Evolutionary conservation across 2,888 invertebrate genomes (phyloP), one percentile per base, ranked within the genome.

Genomic region (Spicauda simplicius): DNA sequence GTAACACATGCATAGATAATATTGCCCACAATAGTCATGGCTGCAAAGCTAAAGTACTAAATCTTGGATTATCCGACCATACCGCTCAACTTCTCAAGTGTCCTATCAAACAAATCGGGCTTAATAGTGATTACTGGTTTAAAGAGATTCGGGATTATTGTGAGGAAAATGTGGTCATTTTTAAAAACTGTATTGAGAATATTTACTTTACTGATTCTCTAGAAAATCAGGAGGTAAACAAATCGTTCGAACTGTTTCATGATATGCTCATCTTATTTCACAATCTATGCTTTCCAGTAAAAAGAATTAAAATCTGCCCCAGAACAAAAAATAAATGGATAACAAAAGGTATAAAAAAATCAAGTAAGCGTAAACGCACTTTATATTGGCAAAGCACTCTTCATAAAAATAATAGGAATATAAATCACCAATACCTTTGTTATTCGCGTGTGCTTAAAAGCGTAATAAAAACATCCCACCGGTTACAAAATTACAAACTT

Each of bases 201-300:
- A 25, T 65, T 7, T 41, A 45, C 16, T 67, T 67, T 57, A 16
- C 11, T 1, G 57, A 67, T 61, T 56, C 61, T 5, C 61, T 33
- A 33, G 19, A 50, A 19, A 25, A 30, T 5, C 12, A 41, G 14
- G 41, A 61, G 18, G 45, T 59, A 10, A 67, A 67, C 57, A 25
- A 37, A 4, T 48, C 67, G 5, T 66, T 45, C 54, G 33, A 60
- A 30, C 3, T 54, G 16, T 66, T 66, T 33, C 25, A 25, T 48
- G 48, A 61, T 25, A 55, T 14, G n/a, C 45, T 67, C 18, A 4
- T 1, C 4, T 16, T 67, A 12, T 56, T 56, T 57, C 57, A 61
- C 19, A 25, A 57, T 2, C 53, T 68, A n/a, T 68, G 64, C 59
- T 68, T 68, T 53, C 68, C 68, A 11, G 18, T 50, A 59, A 59